Percentiles rank a stretch among this genome's conserved stretches.
phyloP scores from a whole-genome alignment of 2,113 vertebrate species.

The Microcebus lehilahytsara region DNA sequence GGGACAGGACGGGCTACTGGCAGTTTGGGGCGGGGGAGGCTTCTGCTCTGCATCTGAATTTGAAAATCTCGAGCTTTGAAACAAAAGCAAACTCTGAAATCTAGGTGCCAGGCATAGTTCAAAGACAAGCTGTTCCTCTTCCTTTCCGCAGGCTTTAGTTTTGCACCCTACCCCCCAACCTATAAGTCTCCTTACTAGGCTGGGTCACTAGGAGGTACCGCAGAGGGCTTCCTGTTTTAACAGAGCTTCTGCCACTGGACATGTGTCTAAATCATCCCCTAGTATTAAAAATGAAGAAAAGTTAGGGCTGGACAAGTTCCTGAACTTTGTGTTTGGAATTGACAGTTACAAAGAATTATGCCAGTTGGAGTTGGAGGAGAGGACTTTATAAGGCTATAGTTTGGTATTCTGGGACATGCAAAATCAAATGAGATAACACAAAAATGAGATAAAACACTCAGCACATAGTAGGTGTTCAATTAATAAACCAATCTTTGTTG shows the following conservation, averaged over 20 bases:
- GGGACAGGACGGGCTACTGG: not conserved
- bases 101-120: not conserved
- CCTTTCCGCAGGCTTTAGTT: not conserved
- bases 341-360: not conserved
- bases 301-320: not conserved
- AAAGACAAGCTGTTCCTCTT: not conserved
- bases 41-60: constrained; percentile 63
- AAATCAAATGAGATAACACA: not conserved
- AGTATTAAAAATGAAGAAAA: not conserved
- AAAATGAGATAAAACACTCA: not conserved
- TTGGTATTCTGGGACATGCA: not conserved
- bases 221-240: not conserved
- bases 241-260: not conserved
- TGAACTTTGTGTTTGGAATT: not conserved
- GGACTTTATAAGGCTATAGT: not conserved
- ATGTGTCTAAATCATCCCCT: not conserved
- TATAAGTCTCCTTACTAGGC: not conserved
- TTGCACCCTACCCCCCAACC: not conserved
- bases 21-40: not conserved
- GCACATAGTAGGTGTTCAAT: not conserved
- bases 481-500: not conserved
- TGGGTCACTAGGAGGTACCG: not conserved
- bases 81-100: constrained; percentile 48
- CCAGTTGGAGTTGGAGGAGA: not conserved
- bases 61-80: constrained; percentile 58